These are phyloP conservation scores for Drosophila persimilis DNA, from an alignment of 1,140 invertebrate species.

Conservation along the genomic window DNA sequence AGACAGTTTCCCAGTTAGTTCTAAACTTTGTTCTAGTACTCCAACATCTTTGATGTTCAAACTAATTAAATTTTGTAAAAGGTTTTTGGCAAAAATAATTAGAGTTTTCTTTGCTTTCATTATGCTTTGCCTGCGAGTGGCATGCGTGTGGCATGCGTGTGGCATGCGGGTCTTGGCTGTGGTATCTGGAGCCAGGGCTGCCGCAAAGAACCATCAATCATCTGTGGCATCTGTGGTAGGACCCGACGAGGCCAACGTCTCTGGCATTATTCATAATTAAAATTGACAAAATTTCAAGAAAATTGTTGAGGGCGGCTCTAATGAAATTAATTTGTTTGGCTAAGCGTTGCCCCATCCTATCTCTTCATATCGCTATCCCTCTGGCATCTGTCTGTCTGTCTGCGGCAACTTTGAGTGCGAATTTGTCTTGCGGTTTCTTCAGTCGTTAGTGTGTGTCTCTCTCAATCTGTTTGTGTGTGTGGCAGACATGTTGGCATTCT, in stretches of 20 bases:
- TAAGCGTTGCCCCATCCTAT: constrained; percentile 19
- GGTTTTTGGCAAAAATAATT: constrained; percentile 35
- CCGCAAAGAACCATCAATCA: constrained; percentile 66
- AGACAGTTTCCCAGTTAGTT: background rate
- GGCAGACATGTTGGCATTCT: constrained; percentile 61
- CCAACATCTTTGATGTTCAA: constrained; percentile 26
- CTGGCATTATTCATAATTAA: constrained; percentile 75
- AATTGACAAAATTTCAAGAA: constrained; percentile 61
- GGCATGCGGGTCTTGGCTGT: constrained; percentile 30
- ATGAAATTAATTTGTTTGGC: constrained; percentile 70
- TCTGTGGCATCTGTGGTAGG: constrained; percentile 46
- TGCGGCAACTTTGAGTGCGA: constrained; percentile 45
- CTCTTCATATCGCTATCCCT: background rate
- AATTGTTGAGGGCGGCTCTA: constrained; percentile 21
- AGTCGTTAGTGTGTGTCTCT: constrained; percentile 1
- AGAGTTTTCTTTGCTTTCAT: constrained; percentile 9
- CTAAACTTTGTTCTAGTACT: constrained; percentile 1
- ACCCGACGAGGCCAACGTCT: constrained; percentile 6
- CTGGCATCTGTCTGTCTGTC: constrained; percentile 29
- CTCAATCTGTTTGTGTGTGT: constrained; percentile 8
- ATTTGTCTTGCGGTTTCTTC: constrained; percentile 58
- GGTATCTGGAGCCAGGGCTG: background rate
- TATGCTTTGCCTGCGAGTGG: constrained; percentile 4
- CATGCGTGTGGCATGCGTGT: constrained; percentile 32
- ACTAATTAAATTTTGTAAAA: constrained; percentile 63